A percentile compares a stretch with the other conserved stretches of the same genome.
Conservation (phyloP, 1,140 invertebrate species). For the Oncopeltus fasciatus region DNA sequence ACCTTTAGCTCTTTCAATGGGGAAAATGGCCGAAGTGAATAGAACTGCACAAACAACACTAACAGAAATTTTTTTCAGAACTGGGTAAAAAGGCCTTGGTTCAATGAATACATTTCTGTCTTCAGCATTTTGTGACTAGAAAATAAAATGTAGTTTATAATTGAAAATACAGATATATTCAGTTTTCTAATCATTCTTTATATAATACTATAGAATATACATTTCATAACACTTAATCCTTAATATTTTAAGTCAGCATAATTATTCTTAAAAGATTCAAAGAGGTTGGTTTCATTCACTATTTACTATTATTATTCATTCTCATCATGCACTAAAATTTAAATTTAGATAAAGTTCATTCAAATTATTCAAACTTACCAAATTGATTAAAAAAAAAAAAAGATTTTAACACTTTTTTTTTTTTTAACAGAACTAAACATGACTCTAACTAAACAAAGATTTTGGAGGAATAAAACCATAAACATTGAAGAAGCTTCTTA, state of each 20-base stretch:
- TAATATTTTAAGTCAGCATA: not conserved
- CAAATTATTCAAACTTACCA: too few relatives aligned
- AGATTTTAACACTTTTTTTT: too few relatives aligned
- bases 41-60: slow-evolving; percentile 49
- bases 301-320: too few relatives aligned
- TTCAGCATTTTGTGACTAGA: slow-evolving; percentile 30
- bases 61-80: slow-evolving; percentile 47
- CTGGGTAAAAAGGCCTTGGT: slow-evolving; percentile 43
- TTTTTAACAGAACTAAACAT: too few relatives aligned
- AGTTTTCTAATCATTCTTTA: too few relatives aligned
- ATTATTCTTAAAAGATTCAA: not conserved
- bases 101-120: slow-evolving; percentile 35
- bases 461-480: too few relatives aligned
- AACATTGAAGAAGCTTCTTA: too few relatives aligned
- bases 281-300: not conserved
- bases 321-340: too few relatives aligned
- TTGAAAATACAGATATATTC: not conserved
- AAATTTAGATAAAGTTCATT: too few relatives aligned
- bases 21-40: slow-evolving; percentile 47
- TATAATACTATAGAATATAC: not conserved
- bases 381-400: too few relatives aligned
- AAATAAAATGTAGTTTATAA: slow-evolving; percentile 16
- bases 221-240: not conserved
- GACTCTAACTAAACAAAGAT: too few relatives aligned
- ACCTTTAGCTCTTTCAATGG: slow-evolving; percentile 47